Evolutionary conservation across 2,113 vertebrate species (phyloP).

Genomic region (Corythaixoides concolor): DNA sequence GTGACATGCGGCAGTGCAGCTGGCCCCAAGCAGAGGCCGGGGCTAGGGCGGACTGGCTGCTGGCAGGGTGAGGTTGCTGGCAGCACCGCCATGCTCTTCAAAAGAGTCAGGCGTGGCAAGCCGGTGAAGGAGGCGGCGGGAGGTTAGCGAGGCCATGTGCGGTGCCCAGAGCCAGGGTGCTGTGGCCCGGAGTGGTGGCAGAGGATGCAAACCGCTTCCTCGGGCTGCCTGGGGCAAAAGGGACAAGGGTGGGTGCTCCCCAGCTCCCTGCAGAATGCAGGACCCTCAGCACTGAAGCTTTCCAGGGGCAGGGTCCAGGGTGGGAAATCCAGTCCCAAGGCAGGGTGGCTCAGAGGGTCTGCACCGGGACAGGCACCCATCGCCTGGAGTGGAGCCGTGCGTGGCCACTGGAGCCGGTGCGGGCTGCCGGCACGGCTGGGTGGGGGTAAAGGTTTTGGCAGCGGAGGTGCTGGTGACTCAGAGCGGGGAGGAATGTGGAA

Average conservation of each 20-base stretch:
- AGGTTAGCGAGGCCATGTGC: neutral
- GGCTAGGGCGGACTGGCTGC: neutral
- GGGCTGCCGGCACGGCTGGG: neutral
- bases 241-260: neutral
- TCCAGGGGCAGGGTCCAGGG: too few species aligned
- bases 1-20: neutral
- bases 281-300: neutral
- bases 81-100: neutral
- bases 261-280: fast-evolving
- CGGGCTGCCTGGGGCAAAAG: neutral
- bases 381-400: fast-evolving
- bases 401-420: neutral
- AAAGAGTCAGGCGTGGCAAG: neutral
- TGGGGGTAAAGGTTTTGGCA: slow-evolving; percentile 7
- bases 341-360: neutral
- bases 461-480: neutral
- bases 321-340: neutral
- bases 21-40: neutral
- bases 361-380: fast-evolving
- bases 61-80: neutral
- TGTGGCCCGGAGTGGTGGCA: fast-evolving
- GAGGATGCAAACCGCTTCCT: neutral
- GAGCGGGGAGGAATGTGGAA: slow-evolving; percentile 39
- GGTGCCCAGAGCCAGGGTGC: neutral
- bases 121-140: neutral